These are phyloP conservation scores for Leptonema lineaticorne DNA, from an alignment of 1,140 invertebrate species.

Conservation along the genomic window DNA sequence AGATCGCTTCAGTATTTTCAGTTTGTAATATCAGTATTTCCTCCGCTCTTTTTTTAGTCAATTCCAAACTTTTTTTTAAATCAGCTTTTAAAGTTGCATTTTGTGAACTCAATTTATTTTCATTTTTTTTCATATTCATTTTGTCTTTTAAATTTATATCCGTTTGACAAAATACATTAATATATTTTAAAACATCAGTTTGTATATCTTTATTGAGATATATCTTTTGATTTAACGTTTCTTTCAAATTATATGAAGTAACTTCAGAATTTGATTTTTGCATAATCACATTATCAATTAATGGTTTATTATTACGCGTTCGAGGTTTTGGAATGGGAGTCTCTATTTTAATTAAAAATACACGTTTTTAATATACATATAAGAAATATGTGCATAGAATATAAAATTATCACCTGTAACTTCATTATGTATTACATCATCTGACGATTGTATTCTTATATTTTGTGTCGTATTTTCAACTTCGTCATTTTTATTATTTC, in stretches of 20 bases:
- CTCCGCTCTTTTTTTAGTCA: slow-evolving; percentile 42
- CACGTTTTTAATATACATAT: too few relatives aligned
- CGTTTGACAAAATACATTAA: slow-evolving; percentile 31
- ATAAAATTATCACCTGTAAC: background rate
- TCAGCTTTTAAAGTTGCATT: slow-evolving; percentile 35
- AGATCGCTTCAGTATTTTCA: slow-evolving; percentile 43
- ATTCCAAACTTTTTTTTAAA: slow-evolving; percentile 41
- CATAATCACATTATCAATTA: background rate
- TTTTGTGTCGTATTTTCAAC: background rate
- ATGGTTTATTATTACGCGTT: background rate
- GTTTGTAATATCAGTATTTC: slow-evolving; percentile 44
- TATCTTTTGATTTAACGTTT: background rate
- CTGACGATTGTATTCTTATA: background rate
- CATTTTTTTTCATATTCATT: background rate
- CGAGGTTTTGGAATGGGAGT: too few relatives aligned
- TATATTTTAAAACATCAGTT: slow-evolving; percentile 27
- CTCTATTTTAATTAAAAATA: too few relatives aligned
- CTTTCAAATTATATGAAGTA: background rate
- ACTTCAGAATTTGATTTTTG: background rate
- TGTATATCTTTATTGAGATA: slow-evolving; percentile 25
- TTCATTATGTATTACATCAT: background rate
- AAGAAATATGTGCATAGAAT: too few relatives aligned
- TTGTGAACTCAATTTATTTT: too few relatives aligned
- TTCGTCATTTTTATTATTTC: background rate
- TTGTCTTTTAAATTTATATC: slow-evolving; percentile 14